Evolutionary conservation across 2,797 vertebrate species (phyloP), one percentile per base, ranked within the genome.

Genomic region (Lepilemur septentrionalis): DNA sequence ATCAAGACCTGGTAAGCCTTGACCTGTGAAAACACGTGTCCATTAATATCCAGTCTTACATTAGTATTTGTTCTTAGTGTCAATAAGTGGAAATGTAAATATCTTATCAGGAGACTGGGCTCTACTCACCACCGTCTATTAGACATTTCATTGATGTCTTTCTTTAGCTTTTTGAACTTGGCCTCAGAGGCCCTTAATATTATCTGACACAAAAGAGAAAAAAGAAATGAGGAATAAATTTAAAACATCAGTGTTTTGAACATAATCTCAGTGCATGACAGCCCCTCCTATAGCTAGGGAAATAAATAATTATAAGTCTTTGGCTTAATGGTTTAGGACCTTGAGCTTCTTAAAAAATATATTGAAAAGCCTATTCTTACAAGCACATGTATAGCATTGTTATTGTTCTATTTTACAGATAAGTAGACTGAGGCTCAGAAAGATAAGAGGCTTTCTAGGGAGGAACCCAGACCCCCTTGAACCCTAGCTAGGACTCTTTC

Each of bases 61-160:
- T 88, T 10, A 81, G 13, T 96, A 48, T 96, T 97, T 98, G 84
- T 95, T 97, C 95, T 95, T 75, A 85, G 69, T 63, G 86, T 87
- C 91, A 98, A 88, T 46, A 85, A 98, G 46, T 98, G 97, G 98
- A 98, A 98, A 98, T 96, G 95, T 48, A 98, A 98, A 98, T 95
- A 98, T 96, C 93, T 91, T 96, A 94, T 91, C 76, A 46, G 50
- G 32, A 85, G 38, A 83, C 63, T 50, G 28, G 4, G 81, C 65
- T 83, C 59, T 70, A 59, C 75, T 88, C 15, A 41, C 38, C 15
- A 38, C 38, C 61, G 9, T 63, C 59, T 95, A 84, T 78, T 17
- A 65, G 43, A 43, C 11, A 59, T 88, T 94, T 82, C 88, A 32
- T 30, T 93, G 35, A 85, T 88, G 50, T 65, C 69, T 83, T 94